Percentiles rank a stretch among this genome's conserved stretches.
phyloP scores from a whole-genome alignment of 2,888 invertebrate genomes.

The Lampropteryx suffumata region DNA sequence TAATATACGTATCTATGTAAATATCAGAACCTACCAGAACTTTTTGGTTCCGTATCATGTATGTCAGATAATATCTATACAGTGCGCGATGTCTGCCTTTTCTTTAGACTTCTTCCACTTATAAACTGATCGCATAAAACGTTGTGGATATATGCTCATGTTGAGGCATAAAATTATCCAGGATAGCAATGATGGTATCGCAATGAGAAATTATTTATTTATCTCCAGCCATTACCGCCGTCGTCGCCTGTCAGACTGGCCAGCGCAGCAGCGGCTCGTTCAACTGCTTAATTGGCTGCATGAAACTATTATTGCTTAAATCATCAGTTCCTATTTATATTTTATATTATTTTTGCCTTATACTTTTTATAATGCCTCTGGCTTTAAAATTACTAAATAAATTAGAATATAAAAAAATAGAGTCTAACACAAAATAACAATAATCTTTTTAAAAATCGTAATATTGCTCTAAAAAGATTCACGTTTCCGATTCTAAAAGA shows the following conservation, averaged over 20 bases:
- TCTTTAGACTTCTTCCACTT: not conserved
- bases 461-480: slow-evolving; percentile 54
- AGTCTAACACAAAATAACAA: no score
- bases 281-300: slow-evolving; percentile 48
- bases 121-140: slow-evolving; percentile 12
- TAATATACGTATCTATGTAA: no score
- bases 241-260: slow-evolving; percentile 32
- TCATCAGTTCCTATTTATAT: slow-evolving; percentile 31
- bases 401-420: no score
- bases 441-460: no score
- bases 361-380: no score
- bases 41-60: slow-evolving; percentile 18
- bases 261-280: slow-evolving; percentile 28
- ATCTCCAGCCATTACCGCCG: slow-evolving; percentile 34
- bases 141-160: slow-evolving; percentile 21
- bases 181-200: slow-evolving; percentile 19
- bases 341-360: no score
- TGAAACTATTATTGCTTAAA: slow-evolving; percentile 53
- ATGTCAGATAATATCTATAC: slow-evolving; percentile 25
- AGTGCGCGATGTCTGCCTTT: slow-evolving; percentile 1
- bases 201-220: slow-evolving; percentile 47
- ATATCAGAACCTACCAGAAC: slow-evolving; percentile 40
- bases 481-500: slow-evolving; percentile 58
- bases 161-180: slow-evolving; percentile 24
- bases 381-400: no score